Percentiles rank a stretch among this genome's conserved stretches.
phyloP scores from a whole-genome alignment of 2,113 vertebrate species.

The Spermophilus dauricus region DNA sequence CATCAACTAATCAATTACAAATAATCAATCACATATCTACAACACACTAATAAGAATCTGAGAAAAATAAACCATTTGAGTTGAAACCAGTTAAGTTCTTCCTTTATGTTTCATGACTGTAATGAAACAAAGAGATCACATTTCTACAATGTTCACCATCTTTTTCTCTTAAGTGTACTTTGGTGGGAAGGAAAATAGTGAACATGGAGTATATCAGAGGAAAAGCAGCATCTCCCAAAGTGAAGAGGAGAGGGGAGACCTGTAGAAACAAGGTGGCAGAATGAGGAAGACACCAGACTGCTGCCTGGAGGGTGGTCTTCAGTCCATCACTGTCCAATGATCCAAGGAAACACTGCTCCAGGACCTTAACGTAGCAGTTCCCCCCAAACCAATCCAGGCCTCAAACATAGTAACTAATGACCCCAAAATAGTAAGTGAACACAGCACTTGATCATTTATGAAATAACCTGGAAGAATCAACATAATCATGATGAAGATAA shows the following conservation, averaged over 20 bases:
- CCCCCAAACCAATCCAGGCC: background rate
- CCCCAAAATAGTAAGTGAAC: background rate
- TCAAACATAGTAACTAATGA: background rate
- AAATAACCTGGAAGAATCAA: conserved; percentile 25
- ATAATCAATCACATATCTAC: background rate
- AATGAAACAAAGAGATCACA: background rate
- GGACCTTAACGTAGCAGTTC: background rate
- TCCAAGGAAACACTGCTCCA: background rate
- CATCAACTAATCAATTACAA: background rate
- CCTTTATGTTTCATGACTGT: conserved; percentile 31
- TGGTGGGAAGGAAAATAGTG: background rate
- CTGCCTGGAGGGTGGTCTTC: background rate
- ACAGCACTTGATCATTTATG: background rate
- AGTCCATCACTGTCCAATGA: background rate
- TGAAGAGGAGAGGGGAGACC: background rate
- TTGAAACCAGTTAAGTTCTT: background rate
- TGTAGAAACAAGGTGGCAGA: background rate
- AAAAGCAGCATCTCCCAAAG: background rate
- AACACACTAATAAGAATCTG: background rate
- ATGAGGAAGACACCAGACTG: background rate
- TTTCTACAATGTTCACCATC: background rate
- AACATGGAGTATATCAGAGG: background rate
- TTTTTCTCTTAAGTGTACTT: background rate
- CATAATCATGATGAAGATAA: background rate
- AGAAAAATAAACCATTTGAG: background rate